Percentiles rank a stretch among this genome's conserved stretches.
Evolutionary conservation across 2,797 vertebrate species (phyloP).

Genomic region (Siniperca undulata): DNA sequence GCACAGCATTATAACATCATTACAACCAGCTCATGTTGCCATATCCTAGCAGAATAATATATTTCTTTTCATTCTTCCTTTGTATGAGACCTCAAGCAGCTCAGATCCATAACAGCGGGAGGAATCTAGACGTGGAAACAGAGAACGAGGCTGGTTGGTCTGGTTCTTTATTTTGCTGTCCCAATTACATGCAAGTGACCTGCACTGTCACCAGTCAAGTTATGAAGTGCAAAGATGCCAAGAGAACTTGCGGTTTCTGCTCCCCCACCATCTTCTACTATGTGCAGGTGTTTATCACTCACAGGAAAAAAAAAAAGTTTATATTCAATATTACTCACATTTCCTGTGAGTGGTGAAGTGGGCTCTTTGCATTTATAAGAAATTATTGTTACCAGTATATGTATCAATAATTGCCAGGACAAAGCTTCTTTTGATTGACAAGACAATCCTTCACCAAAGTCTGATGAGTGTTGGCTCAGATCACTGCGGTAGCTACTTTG

Average conservation of each 20-base stretch:
- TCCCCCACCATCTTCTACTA: background rate
- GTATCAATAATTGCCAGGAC: background rate
- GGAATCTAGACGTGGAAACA: conserved; percentile 27
- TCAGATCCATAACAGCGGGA: conserved; percentile 30
- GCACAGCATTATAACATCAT: conserved; percentile 44
- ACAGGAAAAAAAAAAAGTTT: conserved; percentile 15
- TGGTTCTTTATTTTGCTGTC: conserved; percentile 54
- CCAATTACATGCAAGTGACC: conserved; percentile 34
- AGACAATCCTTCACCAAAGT: conserved; percentile 14
- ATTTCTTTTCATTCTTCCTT: conserved; percentile 35
- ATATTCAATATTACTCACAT: conserved; percentile 12
- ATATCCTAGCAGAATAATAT: conserved; percentile 35
- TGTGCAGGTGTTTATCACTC: conserved; percentile 23
- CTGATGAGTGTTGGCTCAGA: conserved; percentile 32
- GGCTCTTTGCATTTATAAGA: conserved; percentile 11
- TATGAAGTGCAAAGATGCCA: conserved; percentile 24
- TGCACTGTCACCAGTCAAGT: background rate
- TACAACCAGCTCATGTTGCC: conserved; percentile 64
- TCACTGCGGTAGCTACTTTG: background rate
- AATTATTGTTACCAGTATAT: conserved; percentile 10
- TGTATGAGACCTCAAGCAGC: conserved; percentile 29
- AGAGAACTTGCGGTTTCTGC: background rate
- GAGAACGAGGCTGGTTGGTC: conserved; percentile 20
- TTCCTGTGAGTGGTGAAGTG: background rate
- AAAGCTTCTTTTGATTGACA: conserved; percentile 24